Evolutionary conservation across 2,113 vertebrate genomes (phyloP).

Genomic region (Lophochroa leadbeateri): DNA sequence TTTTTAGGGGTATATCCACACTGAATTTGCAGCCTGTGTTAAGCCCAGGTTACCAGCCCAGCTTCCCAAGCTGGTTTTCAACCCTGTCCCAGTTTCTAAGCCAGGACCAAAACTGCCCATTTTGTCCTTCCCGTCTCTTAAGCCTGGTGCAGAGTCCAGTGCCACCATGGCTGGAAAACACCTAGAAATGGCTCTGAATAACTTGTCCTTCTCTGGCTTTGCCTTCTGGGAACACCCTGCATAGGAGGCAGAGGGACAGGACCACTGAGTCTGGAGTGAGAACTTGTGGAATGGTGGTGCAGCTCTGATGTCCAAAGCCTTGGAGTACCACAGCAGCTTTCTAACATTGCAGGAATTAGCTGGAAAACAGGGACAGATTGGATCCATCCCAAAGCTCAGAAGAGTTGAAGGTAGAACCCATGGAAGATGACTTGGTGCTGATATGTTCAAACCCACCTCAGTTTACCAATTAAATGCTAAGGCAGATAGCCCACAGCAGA

Average conservation of each 20-base stretch:
- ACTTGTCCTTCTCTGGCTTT: background rate
- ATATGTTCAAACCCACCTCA: background rate
- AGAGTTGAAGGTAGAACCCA: background rate
- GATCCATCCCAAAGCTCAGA: background rate
- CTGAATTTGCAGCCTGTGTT: fast-evolving
- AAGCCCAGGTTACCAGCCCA: background rate
- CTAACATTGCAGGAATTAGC: fast-evolving
- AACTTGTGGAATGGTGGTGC: fast-evolving
- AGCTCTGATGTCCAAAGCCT: background rate
- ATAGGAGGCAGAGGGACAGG: background rate
- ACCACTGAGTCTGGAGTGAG: fast-evolving
- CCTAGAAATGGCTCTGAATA: background rate
- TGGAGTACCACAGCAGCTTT: background rate
- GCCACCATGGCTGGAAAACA: background rate
- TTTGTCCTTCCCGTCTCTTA: background rate
- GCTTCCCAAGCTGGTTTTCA: background rate
- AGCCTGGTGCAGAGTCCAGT: fast-evolving
- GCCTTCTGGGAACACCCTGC: background rate
- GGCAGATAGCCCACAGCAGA: background rate
- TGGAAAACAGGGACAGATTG: background rate
- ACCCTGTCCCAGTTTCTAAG: background rate
- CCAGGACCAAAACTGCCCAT: background rate
- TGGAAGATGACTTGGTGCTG: background rate
- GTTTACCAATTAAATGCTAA: background rate
- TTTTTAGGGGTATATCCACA: background rate